phyloP scores from a whole-genome alignment of 2,797 vertebrate genomes.

The Allobates femoralis region DNA sequence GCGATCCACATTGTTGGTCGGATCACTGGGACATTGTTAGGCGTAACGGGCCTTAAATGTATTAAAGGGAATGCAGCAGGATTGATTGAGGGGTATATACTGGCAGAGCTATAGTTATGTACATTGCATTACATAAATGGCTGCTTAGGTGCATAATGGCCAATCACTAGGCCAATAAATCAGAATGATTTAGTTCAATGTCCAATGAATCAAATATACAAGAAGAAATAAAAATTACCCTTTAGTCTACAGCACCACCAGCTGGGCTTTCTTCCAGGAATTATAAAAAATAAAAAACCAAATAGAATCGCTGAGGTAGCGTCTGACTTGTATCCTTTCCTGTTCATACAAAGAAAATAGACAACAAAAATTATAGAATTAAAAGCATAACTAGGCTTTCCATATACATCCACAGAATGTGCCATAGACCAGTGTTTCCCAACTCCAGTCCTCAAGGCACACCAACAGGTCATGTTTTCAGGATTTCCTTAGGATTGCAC shows the following conservation, averaged over 20 bases:
- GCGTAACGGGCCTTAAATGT: too few species aligned
- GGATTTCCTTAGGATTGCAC: too few species aligned
- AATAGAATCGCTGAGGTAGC: conserved; percentile 61
- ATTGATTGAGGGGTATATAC: neutral
- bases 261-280: conserved; percentile 56
- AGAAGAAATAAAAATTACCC: conserved; percentile 7
- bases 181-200: too few species aligned
- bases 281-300: conserved; percentile 63
- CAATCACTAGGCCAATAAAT: too few species aligned
- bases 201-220: neutral
- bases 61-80: neutral
- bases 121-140: neutral
- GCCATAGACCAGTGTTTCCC: too few species aligned
- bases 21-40: too few species aligned
- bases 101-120: neutral
- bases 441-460: too few species aligned
- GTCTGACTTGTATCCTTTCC: conserved; percentile 63
- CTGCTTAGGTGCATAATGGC: neutral
- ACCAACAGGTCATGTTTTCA: too few species aligned
- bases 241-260: conserved; percentile 49
- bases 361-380: neutral
- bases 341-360: neutral
- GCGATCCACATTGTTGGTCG: too few species aligned
- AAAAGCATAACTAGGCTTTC: too few species aligned
- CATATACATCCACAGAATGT: too few species aligned